Evolutionary conservation across 2,113 vertebrate species (phyloP), one percentile per base, ranked within the genome.

Genomic region (Aviceda subcristata): DNA sequence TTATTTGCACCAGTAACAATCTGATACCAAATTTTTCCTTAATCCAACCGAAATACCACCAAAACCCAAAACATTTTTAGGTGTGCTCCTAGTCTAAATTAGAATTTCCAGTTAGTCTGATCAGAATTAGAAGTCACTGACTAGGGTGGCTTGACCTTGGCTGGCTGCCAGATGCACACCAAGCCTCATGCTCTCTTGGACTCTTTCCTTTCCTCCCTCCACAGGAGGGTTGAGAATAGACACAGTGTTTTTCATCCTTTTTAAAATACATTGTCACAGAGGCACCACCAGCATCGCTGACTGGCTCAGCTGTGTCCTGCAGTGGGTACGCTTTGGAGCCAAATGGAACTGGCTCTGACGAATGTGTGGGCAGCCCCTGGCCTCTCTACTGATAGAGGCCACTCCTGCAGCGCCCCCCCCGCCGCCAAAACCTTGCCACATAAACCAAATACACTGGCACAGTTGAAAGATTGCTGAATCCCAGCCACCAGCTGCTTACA

Each of bases 161-260:
- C 45, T 73, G n/a, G 36, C 56, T 51, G 51, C 41, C 21, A 88
- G 46, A 36, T 34, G 46, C 12, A 9, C 45, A 72, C 12, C 18
- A 51, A 64, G 19, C 15, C 15, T 74, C 3, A 1, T 2, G 1
- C 27, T 43, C 21, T 67, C 27, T 29, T 10, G 0, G 27, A 11
- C 17, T 24, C 32, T 38, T 76, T 56, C n/a, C 7, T 30, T 80
- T 45, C 23, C 19, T 39, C 62, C 26, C 4, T 46, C 18, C 29
- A 8, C 17, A 27, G 36, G 6, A 76, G 12, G 22, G 18, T 0
- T 73, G 46, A 36, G 16, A 34, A 48, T 0, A 78, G 27, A 48
- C 30, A 38, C 6, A 16, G 43, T 3, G 0, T 10, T 77, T 76
- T 81, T 71, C 12, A 71, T 19, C 10, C 15, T 36, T 53, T 64